Evolutionary conservation across 1,140 invertebrate species (phyloP), one percentile per base, ranked within the genome.

Genomic region (Bactericera cockerelli): DNA sequence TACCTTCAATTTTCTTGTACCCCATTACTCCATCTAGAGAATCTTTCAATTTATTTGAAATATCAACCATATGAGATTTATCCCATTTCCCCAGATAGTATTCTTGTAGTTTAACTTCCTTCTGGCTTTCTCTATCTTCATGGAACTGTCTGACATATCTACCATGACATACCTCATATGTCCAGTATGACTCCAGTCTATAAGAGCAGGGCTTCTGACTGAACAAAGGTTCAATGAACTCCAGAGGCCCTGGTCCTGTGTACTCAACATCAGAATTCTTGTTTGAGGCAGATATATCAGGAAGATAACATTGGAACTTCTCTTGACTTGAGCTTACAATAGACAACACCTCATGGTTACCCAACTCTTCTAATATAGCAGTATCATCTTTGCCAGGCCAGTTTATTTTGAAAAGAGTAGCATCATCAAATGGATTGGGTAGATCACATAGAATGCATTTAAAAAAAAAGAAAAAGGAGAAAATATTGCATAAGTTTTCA

Each of bases 121-220:
- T 83, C 68, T 88, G 89, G 62, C 82, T 86, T 72, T 95, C 92
- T 62, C 89, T 79, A 66, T 93, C 89, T 72, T 97, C 93, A 71
- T 98, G 93, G 73, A 93, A 98, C 68, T 98, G 95, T 11, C 87
- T 76, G 2, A 98, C 80, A 70, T 86, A 83, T 63, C 79, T 77
- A 3, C 93, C 93, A 76, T 98, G 94, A 69, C 95, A 98, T 10
- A 98, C 75, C 74, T 98, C 93, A 75, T 98, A 98, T 0, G 88
- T 93, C 95, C 94, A 98, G 71, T 95, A 98, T 38, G 84, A 84
- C 71, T 98, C 94, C 58, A 97, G 74, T 62, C 86, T 79, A 65
- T 89, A 93, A 0, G 89, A 89, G 72, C 92, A 97, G 2, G 73
- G 71, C 53, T 73, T 73, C 62, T 86, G 81, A 14, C 72, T 73